Percentiles rank a stretch among this genome's conserved stretches.
phyloP scores from a whole-genome alignment of 2,888 invertebrate genomes.

The Hylaea fasciaria region DNA sequence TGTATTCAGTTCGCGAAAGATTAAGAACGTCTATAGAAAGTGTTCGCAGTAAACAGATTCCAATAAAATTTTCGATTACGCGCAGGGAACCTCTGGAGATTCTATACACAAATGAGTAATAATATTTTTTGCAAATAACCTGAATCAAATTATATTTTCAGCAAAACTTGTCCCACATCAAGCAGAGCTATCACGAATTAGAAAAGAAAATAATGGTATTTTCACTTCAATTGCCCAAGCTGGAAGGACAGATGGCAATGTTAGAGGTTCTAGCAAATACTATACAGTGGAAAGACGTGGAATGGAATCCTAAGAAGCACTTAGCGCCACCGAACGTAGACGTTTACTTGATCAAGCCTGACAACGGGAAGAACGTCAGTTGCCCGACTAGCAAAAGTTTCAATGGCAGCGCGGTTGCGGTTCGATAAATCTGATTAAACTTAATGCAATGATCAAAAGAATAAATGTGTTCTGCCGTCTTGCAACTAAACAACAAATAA shows the following conservation, averaged over 20 bases:
- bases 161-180: conserved; percentile 63
- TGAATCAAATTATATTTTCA: conserved; percentile 51
- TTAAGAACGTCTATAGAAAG: no score
- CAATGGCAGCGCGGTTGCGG: not conserved
- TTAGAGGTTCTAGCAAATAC: conserved; percentile 63
- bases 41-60: no score
- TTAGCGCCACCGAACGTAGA: conserved; percentile 56
- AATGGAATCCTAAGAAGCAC: conserved; percentile 55
- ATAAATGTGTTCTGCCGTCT: not conserved
- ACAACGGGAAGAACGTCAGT: conserved; percentile 38
- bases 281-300: conserved; percentile 51
- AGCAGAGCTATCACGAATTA: conserved; percentile 61
- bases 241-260: conserved; percentile 71
- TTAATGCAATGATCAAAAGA: conserved; percentile 2
- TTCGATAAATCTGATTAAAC: conserved; percentile 42
- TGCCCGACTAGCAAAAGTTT: conserved; percentile 18
- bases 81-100: no score
- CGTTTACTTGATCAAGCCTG: conserved; percentile 47
- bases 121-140: no score
- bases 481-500: no score
- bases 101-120: no score
- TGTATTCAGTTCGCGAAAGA: no score
- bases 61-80: no score
- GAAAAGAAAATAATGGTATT: conserved; percentile 62
- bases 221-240: conserved; percentile 66